Evolutionary conservation across 2,113 vertebrate genomes (phyloP).

Genomic region (Syrrhaptes paradoxus): DNA sequence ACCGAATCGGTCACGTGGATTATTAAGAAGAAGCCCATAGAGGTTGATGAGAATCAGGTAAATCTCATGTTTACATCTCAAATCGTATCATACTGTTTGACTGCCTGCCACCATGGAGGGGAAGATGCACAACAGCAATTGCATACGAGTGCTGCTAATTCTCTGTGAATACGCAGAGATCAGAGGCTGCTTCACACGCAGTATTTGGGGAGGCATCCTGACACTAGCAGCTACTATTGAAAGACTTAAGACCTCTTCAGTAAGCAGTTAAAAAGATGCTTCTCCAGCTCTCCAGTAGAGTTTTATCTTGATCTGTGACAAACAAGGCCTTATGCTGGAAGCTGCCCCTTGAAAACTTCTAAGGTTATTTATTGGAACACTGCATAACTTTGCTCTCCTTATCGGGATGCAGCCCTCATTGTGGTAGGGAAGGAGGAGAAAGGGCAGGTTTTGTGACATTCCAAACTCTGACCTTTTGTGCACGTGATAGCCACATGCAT

Average conservation of each 20-base stretch:
- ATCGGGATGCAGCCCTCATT: background rate
- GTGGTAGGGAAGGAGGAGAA: background rate
- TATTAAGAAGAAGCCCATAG: conserved; percentile 91
- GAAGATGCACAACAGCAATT: background rate
- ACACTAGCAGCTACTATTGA: background rate
- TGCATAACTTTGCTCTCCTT: background rate
- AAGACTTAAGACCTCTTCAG: background rate
- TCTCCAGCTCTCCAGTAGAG: background rate
- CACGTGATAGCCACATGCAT: background rate
- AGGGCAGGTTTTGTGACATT: background rate
- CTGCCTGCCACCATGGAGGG: background rate
- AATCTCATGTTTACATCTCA: background rate
- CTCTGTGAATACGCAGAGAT: background rate
- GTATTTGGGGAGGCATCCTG: background rate
- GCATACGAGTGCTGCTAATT: background rate
- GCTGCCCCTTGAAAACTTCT: background rate
- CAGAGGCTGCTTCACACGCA: background rate
- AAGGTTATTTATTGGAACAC: background rate
- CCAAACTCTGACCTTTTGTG: background rate
- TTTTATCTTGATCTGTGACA: background rate
- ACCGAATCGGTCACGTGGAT: conserved; percentile 95
- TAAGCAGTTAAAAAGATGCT: background rate
- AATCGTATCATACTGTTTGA: background rate
- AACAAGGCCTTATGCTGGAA: background rate
- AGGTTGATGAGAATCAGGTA: conserved; percentile 95